phyloP scores from a whole-genome alignment of 2,113 vertebrate species.

The Oryzias celebensis region DNA sequence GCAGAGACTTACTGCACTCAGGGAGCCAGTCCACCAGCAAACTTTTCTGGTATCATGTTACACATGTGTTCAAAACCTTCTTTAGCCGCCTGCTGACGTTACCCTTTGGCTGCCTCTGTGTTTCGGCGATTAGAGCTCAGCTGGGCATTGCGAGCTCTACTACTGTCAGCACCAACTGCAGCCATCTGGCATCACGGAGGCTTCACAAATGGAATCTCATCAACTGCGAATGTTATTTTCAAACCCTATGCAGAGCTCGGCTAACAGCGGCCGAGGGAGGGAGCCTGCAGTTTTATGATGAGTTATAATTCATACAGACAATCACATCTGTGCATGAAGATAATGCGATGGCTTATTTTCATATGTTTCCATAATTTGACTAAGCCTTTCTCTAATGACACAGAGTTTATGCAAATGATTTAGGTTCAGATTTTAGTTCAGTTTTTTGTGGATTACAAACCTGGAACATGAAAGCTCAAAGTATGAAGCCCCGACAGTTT shows the following conservation, averaged over 20 bases:
- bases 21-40: constrained; percentile 24
- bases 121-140: constrained; percentile 49
- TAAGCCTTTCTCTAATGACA: no score
- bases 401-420: background rate
- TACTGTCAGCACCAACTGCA: constrained; percentile 23
- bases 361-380: no score
- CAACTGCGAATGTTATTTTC: constrained; percentile 11
- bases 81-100: constrained; percentile 19
- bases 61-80: constrained; percentile 34
- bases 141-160: constrained; percentile 31
- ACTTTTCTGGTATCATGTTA: constrained; percentile 32
- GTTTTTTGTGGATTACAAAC: background rate
- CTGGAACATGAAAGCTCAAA: background rate
- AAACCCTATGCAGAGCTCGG: constrained; percentile 1
- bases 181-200: constrained; percentile 38
- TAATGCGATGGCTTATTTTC: background rate
- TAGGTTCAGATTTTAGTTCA: background rate
- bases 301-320: constrained; percentile 22
- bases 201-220: constrained; percentile 24
- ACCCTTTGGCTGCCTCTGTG: constrained; percentile 20
- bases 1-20: constrained; percentile 31
- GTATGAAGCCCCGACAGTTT: background rate
- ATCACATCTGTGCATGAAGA: constrained; percentile 27
- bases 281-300: constrained; percentile 31
- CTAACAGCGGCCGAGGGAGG: constrained; percentile 3